A percentile compares a stretch with the other conserved stretches of the same genome.
phyloP scores from a whole-genome alignment of 2,797 vertebrate genomes.

The Microctenopoma steveboyesi region DNA sequence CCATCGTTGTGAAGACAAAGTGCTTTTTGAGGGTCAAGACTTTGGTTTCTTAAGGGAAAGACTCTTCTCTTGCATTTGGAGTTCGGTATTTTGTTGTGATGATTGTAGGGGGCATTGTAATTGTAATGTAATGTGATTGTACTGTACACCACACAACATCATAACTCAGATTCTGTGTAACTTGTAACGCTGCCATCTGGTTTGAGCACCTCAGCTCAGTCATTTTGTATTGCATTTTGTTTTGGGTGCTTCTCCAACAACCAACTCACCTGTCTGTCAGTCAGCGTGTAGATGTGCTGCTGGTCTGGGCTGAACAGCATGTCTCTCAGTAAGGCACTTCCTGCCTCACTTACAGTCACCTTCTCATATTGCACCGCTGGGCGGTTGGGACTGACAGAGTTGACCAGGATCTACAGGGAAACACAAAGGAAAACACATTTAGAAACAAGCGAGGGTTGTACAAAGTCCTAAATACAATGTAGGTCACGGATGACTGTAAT shows the following conservation, averaged over 20 bases:
- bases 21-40: neutral
- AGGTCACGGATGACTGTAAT: neutral
- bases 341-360: conserved; percentile 88
- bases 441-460: neutral
- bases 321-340: conserved; percentile 90
- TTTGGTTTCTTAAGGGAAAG: too few relatives aligned
- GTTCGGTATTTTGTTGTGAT: too few relatives aligned
- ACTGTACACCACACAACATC: conserved; percentile 5
- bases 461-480: neutral
- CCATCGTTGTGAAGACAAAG: neutral
- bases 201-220: neutral
- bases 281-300: conserved; percentile 93
- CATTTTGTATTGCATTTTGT: neutral
- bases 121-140: too few relatives aligned
- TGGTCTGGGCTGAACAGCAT: conserved; percentile 92
- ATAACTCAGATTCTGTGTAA: conserved; percentile 3
- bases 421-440: conserved; percentile 25
- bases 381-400: conserved; percentile 78
- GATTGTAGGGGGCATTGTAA: too few relatives aligned
- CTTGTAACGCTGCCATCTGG: neutral
- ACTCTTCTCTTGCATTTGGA: too few relatives aligned
- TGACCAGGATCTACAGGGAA: conserved; percentile 89
- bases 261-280: conserved; percentile 90
- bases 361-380: conserved; percentile 92
- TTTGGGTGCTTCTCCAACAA: neutral